A percentile compares a stretch with the other conserved stretches of the same genome.
phyloP scores from a whole-genome alignment of 2,113 vertebrate genomes.

The Rhizomys pruinosus region DNA sequence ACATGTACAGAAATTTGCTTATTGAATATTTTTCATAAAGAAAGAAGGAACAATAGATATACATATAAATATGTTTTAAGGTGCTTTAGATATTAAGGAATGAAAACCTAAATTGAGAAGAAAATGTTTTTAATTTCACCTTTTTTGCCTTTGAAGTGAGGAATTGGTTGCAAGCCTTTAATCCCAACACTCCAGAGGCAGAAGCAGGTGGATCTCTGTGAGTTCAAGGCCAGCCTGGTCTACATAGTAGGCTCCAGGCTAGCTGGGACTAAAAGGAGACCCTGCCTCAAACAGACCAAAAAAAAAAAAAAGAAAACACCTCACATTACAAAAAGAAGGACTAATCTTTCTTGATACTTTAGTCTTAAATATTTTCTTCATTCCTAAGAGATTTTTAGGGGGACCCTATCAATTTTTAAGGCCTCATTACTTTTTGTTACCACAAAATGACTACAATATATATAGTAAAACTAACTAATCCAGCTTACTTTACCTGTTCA shows the following conservation, averaged over 20 bases:
- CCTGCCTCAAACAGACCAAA: too few species aligned
- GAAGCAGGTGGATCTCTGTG: too few species aligned
- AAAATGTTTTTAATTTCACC: slow-evolving; percentile 37
- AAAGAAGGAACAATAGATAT: slow-evolving; percentile 25
- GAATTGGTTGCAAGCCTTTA: slow-evolving; percentile 20
- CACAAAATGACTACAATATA: not conserved
- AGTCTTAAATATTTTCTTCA: not conserved
- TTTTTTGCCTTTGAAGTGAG: slow-evolving; percentile 21
- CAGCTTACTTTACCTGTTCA: slow-evolving; percentile 50
- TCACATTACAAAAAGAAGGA: not conserved
- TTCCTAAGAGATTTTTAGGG: not conserved
- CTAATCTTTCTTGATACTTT: slow-evolving; percentile 1
- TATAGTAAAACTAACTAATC: slow-evolving; percentile 62
- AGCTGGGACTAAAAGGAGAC: too few species aligned
- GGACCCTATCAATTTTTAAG: not conserved
- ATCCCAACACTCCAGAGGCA: too few species aligned
- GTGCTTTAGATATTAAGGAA: not conserved
- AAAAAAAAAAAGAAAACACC: too few species aligned
- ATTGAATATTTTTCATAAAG: not conserved
- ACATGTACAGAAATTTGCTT: not conserved
- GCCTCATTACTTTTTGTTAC: slow-evolving; percentile 36
- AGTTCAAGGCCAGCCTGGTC: too few species aligned
- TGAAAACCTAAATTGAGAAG: not conserved
- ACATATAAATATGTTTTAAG: not conserved
- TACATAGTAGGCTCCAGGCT: too few species aligned